phyloP scores from a whole-genome alignment of 2,113 vertebrate genomes.

The Myocastor coypus region DNA sequence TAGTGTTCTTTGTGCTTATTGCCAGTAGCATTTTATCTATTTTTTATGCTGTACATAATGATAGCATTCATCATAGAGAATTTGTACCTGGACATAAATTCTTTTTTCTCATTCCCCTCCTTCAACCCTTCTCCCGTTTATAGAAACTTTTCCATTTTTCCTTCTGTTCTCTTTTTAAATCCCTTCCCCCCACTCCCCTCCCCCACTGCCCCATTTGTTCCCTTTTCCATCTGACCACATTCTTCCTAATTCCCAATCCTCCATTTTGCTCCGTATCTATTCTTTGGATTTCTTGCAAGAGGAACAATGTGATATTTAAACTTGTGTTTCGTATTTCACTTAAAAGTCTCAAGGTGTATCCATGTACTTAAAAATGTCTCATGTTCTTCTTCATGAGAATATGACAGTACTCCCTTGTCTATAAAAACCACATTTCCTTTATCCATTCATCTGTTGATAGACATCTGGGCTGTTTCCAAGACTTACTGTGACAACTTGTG shows the following conservation, averaged over 20 bases:
- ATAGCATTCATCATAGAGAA: background rate
- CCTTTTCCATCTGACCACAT: background rate
- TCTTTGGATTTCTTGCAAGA: background rate
- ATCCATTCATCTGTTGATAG: background rate
- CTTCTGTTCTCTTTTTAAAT: background rate
- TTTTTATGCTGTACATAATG: background rate
- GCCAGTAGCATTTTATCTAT: background rate
- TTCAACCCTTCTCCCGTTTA: background rate
- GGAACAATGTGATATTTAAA: background rate
- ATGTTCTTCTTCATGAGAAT: background rate
- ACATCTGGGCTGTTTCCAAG: background rate
- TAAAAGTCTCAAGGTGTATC: background rate
- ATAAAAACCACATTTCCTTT: background rate
- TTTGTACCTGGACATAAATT: background rate
- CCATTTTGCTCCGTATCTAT: background rate
- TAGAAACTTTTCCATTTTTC: background rate
- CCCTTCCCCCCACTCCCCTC: background rate
- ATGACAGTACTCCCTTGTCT: background rate
- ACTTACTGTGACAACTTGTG: background rate
- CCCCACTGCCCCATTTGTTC: background rate
- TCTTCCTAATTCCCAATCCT: background rate
- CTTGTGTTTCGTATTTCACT: background rate
- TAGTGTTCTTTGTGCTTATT: conserved; percentile 38
- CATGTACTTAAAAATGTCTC: background rate
- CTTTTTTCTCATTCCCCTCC: background rate